phyloP scores from a whole-genome alignment of 1,140 invertebrate genomes.

The Heliconius hewitsoni region DNA sequence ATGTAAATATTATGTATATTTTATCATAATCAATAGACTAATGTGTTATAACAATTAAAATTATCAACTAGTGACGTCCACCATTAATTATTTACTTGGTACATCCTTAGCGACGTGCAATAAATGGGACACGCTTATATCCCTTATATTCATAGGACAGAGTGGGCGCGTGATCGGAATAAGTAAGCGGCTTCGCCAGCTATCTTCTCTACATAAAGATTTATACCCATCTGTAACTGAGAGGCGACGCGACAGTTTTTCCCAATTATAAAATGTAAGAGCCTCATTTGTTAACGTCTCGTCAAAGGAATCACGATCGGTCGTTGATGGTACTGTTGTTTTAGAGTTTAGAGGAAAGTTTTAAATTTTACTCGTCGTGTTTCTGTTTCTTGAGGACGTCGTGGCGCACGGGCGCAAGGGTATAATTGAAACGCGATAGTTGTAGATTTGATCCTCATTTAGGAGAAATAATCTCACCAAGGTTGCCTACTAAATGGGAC shows the following conservation, averaged over 20 bases:
- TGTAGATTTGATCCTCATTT: too few relatives aligned
- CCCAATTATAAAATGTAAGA: conserved; percentile 78
- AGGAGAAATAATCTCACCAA: too few relatives aligned
- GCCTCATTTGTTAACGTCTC: conserved; percentile 76
- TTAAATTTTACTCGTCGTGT: background rate
- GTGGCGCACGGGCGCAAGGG: too few relatives aligned
- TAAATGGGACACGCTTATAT: conserved; percentile 72
- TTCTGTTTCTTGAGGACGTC: background rate
- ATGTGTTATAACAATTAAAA: conserved; percentile 34
- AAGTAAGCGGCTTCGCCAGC: conserved; percentile 48
- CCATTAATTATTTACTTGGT: conserved; percentile 75
- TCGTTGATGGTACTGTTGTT: conserved; percentile 15
- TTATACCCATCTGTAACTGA: conserved; percentile 80
- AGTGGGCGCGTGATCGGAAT: conserved; percentile 68
- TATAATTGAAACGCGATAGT: too few relatives aligned
- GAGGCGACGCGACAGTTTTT: conserved; percentile 77
- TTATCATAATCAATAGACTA: conserved; percentile 18
- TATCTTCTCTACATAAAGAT: conserved; percentile 77
- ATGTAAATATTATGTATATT: conserved; percentile 18
- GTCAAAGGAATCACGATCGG: conserved; percentile 67
- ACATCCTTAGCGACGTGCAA: conserved; percentile 66
- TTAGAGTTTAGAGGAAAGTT: background rate
- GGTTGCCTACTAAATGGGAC: too few relatives aligned
- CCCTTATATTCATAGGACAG: conserved; percentile 74
- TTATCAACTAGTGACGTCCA: conserved; percentile 44